Conservation (phyloP, 2,888 invertebrate genomes). For the Limnephilus marmoratus region DNA sequence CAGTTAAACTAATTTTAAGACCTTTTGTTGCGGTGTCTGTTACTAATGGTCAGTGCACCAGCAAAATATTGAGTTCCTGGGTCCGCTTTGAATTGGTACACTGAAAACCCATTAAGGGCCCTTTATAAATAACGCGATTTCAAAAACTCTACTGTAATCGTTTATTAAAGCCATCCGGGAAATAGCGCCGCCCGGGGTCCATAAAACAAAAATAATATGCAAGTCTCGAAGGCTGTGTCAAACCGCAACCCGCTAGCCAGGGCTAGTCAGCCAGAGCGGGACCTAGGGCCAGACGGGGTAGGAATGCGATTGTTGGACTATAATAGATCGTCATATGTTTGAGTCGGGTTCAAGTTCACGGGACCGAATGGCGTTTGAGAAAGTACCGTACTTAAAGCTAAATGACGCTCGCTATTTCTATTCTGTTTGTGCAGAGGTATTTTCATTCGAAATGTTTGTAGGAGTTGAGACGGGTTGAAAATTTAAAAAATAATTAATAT, state of each 20-base stretch:
- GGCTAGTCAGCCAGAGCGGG: neutral
- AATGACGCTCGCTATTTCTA: neutral
- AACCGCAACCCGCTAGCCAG: neutral
- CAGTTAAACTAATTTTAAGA: too few species aligned
- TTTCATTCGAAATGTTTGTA: neutral
- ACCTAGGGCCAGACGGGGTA: neutral
- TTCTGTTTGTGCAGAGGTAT: neutral
- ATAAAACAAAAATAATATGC: conserved; percentile 49
- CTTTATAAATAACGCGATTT: conserved; percentile 58
- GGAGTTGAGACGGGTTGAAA: neutral
- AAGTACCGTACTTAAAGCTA: neutral
- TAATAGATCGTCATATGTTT: neutral
- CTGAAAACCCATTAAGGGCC: conserved; percentile 54
- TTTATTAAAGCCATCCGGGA: conserved; percentile 45
- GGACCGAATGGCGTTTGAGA: neutral
- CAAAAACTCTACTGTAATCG: conserved; percentile 43
- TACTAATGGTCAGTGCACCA: neutral
- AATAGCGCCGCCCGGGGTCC: conserved; percentile 22
- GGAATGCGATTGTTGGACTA: neutral
- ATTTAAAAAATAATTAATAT: too few species aligned
- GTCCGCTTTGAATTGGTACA: conserved; percentile 18
- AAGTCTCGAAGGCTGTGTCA: conserved; percentile 45
- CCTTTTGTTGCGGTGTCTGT: neutral
- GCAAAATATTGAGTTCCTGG: neutral
- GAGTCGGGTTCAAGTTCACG: neutral